Evolutionary conservation across 2,888 invertebrate genomes (phyloP).

Genomic region (Diploptera punctata): DNA sequence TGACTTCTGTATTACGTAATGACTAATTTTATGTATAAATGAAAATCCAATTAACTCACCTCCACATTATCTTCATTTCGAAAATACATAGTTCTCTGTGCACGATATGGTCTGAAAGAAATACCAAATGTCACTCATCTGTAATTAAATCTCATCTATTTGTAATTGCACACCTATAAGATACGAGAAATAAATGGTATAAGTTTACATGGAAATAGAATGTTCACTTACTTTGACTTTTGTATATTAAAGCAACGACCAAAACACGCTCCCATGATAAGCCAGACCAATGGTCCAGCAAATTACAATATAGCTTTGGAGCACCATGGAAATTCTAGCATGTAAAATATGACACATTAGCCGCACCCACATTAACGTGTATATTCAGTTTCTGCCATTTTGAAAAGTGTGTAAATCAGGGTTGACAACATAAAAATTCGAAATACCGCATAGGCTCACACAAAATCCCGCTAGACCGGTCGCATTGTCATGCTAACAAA

Average conservation of each 20-base stretch:
- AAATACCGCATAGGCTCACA: no score
- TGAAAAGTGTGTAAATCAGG: conserved; percentile 18
- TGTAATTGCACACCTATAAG: no score
- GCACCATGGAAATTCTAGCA: conserved; percentile 22
- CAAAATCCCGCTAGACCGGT: no score
- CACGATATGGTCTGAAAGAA: conserved; percentile 34
- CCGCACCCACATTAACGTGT: conserved; percentile 14
- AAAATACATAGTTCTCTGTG: conserved; percentile 40
- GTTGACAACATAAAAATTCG: no score
- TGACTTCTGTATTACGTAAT: no score
- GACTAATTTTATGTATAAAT: no score
- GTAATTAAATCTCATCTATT: not conserved
- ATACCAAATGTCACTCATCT: not conserved
- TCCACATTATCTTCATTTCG: conserved; percentile 38
- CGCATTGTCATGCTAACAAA: no score
- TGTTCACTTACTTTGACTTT: conserved; percentile 25
- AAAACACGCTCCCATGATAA: conserved; percentile 42
- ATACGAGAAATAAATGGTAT: no score
- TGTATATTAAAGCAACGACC: conserved; percentile 39
- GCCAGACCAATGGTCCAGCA: conserved; percentile 33
- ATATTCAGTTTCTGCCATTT: conserved; percentile 18
- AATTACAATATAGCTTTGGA: not conserved
- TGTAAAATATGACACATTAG: conserved; percentile 10
- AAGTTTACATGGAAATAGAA: no score
- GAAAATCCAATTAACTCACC: conserved; percentile 33